These are phyloP conservation scores for Rhingia rostrata DNA, from an alignment of 2,888 invertebrate species.

Conservation along the genomic window DNA sequence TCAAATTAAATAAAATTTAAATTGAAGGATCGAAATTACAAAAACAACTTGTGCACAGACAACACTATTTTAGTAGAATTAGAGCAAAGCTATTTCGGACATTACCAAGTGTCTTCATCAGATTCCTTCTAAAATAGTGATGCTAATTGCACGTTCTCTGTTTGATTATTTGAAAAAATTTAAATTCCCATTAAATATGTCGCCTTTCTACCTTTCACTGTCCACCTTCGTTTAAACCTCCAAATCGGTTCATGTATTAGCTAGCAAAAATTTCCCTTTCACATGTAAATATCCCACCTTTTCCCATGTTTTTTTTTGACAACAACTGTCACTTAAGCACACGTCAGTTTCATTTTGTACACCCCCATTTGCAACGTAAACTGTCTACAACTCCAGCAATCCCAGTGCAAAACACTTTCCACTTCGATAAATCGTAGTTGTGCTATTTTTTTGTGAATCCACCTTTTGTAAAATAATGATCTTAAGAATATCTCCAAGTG, in stretches of 20 bases:
- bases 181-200: neutral
- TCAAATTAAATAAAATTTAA: no score
- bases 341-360: constrained; percentile 49
- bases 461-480: constrained; percentile 52
- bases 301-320: neutral
- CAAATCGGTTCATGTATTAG: neutral
- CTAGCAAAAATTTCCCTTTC: neutral
- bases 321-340: constrained; percentile 28
- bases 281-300: constrained; percentile 8
- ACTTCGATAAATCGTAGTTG: constrained; percentile 16
- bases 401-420: constrained; percentile 5
- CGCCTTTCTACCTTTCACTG: neutral
- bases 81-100: no score
- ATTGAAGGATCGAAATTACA: no score
- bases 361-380: constrained; percentile 40
- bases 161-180: no score
- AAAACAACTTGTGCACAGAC: no score
- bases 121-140: no score
- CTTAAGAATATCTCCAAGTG: constrained; percentile 60
- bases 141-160: no score
- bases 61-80: no score
- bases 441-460: neutral
- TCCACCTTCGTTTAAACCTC: neutral
- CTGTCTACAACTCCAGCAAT: constrained; percentile 1
- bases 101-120: no score